Evolutionary conservation across 2,113 vertebrate genomes (phyloP), one percentile per base, ranked within the genome.

Genomic region (Xiphophorus maculatus): DNA sequence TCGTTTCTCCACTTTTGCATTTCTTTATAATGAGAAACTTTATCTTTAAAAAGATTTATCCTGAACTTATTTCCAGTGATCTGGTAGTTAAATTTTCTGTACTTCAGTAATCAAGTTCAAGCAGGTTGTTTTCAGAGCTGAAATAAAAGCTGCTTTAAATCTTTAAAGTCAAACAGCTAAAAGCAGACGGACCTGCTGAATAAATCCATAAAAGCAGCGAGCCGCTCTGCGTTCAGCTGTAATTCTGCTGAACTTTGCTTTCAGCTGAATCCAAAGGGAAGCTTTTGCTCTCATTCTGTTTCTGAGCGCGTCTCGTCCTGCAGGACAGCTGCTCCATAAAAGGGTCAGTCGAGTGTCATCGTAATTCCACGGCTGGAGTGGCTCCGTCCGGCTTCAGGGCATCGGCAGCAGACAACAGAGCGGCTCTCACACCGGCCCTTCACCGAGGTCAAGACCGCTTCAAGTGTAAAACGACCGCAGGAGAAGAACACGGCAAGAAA

Each of bases 401-500:
- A 40, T 86, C 77, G 76, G 71, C 70, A 17, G 77, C 80, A 88
- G 69, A 72, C 71, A 67, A 15, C 73, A 60, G 60, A 19, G 3
- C 40, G 3, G 73, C 75, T 84, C 76, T 77, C 73, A 71, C 72
- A 0, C 8, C 40, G 12, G 64, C 25, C 42, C 51, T 71, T 64
- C 48, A 79, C 28, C 58, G 71, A 90, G 79, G 85, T 93, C 87
- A 81, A 89, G 83, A 82, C 15, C 25, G 76, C 80, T 86, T 89
- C 66, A 87, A 88, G 90, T 87, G 85, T 70, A 73, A 86, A 89
- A 85, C 61, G 75, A 86, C 40, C 25, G 67, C 32, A 66, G 63
- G 67, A 74, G 81, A 74, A 75, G 84, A 75, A 69, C 63, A 63
- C 1, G 69, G 68, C 8, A 35, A 35, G 33, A 37, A 37, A 69